Conservation (phyloP, 92 coral and sea anemone species). For the Heliopora coerulea region DNA sequence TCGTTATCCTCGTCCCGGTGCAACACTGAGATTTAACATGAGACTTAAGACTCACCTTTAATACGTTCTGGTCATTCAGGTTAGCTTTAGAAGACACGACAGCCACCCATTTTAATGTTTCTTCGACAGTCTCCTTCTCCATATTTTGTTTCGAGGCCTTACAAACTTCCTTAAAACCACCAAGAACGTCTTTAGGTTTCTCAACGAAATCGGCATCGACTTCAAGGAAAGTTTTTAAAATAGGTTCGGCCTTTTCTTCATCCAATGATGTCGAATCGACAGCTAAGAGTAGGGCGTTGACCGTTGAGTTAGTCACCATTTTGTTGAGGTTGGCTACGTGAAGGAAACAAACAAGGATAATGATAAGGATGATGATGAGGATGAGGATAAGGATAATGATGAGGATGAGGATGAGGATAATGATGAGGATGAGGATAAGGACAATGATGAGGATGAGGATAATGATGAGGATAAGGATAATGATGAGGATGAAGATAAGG, state of each 20-base stretch:
- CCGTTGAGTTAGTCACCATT: conserved; percentile 26
- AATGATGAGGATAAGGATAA: too few species aligned
- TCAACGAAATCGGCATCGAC: conserved; percentile 13
- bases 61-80: neutral
- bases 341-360: too few species aligned
- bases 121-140: conserved; percentile 3
- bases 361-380: too few species aligned
- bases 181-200: conserved; percentile 7
- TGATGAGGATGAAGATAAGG: too few species aligned
- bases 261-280: conserved; percentile 31
- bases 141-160: conserved; percentile 21
- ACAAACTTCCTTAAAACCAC: conserved; percentile 30
- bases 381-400: too few species aligned
- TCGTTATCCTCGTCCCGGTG: too few species aligned
- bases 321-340: conserved; percentile 29
- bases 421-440: too few species aligned
- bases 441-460: too few species aligned
- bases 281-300: conserved; percentile 12
- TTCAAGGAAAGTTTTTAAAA: conserved; percentile 36
- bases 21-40: too few species aligned
- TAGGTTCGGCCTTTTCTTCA: conserved; percentile 31
- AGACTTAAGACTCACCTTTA: neutral
- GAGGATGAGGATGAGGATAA: too few species aligned
- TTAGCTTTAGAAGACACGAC: conserved; percentile 3
- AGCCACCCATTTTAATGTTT: neutral